phyloP scores from a whole-genome alignment of 2,888 invertebrate species.

The Odontocerum albicorne region DNA sequence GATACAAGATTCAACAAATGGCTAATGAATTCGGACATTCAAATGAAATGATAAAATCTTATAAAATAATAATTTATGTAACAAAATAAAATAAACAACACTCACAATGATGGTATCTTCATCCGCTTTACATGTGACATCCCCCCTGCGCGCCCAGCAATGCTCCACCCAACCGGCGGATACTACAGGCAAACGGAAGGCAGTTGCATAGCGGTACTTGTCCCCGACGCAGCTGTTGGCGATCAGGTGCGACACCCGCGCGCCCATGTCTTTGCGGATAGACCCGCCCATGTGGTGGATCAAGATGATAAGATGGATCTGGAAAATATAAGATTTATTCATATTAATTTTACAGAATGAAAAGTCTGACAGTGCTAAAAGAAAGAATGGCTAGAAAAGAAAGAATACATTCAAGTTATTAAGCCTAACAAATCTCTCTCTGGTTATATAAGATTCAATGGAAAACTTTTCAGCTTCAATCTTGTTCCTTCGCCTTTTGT shows the following conservation, averaged over 20 bases:
- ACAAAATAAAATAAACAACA: conserved; percentile 27
- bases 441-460: no score
- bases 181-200: conserved; percentile 87
- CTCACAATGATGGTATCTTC: conserved; percentile 69
- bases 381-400: no score
- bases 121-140: conserved; percentile 69
- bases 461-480: no score
- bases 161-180: conserved; percentile 85
- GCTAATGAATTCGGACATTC: no score
- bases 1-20: no score
- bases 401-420: no score
- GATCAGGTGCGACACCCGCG: conserved; percentile 90
- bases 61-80: neutral
- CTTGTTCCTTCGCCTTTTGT: no score
- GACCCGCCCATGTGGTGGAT: conserved; percentile 97
- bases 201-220: conserved; percentile 92
- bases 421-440: no score
- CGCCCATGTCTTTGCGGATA: conserved; percentile 86
- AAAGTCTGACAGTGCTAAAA: no score
- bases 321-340: conserved; percentile 39
- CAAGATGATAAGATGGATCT: conserved; percentile 84
- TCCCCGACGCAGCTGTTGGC: conserved; percentile 87
- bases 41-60: no score
- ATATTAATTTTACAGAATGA: neutral
- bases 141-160: conserved; percentile 81